A percentile compares a stretch with the other conserved stretches of the same genome.
Evolutionary conservation across 2,888 invertebrate species (phyloP).

Genomic region (Caenorhabditis sp.): DNA sequence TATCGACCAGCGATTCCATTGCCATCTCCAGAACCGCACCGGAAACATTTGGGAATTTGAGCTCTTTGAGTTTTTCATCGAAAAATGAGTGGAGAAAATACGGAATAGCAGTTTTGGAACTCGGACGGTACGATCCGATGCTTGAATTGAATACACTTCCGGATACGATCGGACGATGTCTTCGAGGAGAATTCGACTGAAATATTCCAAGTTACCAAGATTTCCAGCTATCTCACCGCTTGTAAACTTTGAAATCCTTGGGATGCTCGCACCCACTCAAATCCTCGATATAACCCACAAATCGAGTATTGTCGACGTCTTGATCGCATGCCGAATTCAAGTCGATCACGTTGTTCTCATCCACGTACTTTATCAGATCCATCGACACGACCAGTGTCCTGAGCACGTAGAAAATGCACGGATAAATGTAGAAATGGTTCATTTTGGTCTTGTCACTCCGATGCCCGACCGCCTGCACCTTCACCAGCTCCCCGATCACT

Average conservation of each 20-base stretch:
- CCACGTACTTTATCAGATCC: not conserved
- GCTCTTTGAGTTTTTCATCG: not conserved
- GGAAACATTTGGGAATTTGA: not conserved
- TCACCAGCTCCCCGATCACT: not conserved
- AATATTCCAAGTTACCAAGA: not conserved
- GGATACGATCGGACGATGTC: not conserved
- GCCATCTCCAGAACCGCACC: not conserved
- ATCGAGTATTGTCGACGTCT: not conserved
- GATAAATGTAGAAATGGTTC: constrained; percentile 5
- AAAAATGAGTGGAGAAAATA: not conserved
- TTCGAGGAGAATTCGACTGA: not conserved
- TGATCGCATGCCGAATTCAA: not conserved
- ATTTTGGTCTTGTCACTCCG: constrained; percentile 11
- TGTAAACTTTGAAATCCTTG: not conserved
- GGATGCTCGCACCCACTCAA: constrained; percentile 2
- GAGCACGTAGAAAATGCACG: not conserved
- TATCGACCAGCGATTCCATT: constrained; percentile 1
- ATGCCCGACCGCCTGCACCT: constrained; percentile 3
- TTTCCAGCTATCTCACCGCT: not conserved
- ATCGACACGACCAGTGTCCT: not conserved
- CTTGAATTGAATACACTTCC: not conserved
- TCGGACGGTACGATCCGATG: not conserved
- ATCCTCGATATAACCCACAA: not conserved
- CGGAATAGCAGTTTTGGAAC: not conserved
- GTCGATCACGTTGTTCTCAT: not conserved